Evolutionary conservation across 35 echinoderm and acorn worm genomes (phyloP), one percentile per base, ranked within the genome.

Genomic region (Lytechinus pictus): DNA sequence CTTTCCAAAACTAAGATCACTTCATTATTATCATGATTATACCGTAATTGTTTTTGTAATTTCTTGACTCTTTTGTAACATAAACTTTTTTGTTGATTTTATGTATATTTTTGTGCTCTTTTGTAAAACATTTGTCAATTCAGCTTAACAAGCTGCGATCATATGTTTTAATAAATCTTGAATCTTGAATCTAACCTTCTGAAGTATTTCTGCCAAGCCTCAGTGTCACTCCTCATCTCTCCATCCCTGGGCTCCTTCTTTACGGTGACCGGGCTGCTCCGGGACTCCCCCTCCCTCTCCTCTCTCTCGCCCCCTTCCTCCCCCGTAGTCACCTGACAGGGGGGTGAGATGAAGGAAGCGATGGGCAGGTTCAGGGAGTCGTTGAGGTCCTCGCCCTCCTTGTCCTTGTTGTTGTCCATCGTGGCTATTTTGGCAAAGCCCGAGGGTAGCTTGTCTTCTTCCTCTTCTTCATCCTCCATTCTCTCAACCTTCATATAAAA

Each of bases 161-260:
- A n/a, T n/a, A n/a, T n/a, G n/a, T n/a, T n/a, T n/a, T n/a, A n/a
- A n/a, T n/a, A n/a, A n/a, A n/a, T n/a, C n/a, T n/a, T n/a, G n/a
- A n/a, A n/a, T n/a, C n/a, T n/a, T n/a, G n/a, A n/a, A n/a, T n/a
- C 96, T 95, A 54, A 99, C 98, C 98, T 97, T 94, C 94, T 95
- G 27, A 99, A 94, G 95, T 97, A 99, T 92, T 99, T 99, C 91
- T 97, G 97, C 98, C 98, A 99, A 0, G 89, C 93, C 54, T 99
- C 98, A 57, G 19, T 16, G 21, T 97, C 97, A 54, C 94, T 94
- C 92, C 96, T 98, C 29, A 86, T 91, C 19, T 96, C 96, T 51
- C 52, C 88, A 79, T 90, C 88, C 9, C 28, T 90, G 7, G 61
- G 94, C 55, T 95, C 94, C 60, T 97, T 95, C 95, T 95, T 95